These are phyloP conservation scores for Ptilonorhynchus violaceus DNA, from an alignment of 2,113 vertebrate genomes.

Conservation along the genomic window DNA sequence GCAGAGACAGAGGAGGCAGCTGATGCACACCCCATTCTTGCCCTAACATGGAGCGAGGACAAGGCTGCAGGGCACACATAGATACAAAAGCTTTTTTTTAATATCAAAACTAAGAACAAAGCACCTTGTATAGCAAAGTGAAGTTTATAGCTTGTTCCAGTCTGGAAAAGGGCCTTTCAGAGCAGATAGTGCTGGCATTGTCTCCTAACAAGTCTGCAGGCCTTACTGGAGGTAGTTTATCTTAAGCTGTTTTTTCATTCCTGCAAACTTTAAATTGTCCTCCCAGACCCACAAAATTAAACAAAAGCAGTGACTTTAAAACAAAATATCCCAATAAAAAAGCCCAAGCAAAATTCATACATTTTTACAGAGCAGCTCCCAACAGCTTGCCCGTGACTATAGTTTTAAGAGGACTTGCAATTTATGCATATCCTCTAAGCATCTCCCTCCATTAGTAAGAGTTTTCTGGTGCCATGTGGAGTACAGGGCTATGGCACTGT, in stretches of 20 bases:
- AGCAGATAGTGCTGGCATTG: not conserved
- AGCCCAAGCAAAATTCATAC: not conserved
- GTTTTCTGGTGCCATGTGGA: not conserved
- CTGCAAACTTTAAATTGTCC: not conserved
- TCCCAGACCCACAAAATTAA: not conserved
- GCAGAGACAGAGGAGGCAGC: slow-evolving; percentile 5
- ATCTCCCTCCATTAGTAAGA: not conserved
- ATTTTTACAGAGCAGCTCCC: not conserved
- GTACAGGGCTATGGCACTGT: not conserved
- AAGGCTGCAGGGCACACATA: not conserved
- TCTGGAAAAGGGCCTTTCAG: not conserved
- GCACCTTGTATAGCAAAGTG: slow-evolving; percentile 26
- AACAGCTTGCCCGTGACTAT: not conserved
- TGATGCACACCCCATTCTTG: not conserved
- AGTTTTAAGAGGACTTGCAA: not conserved
- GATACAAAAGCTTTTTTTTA: slow-evolving; percentile 7
- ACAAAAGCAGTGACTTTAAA: not conserved
- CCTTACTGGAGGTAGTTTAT: slow-evolving; percentile 15
- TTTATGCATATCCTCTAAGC: not conserved
- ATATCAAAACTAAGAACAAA: slow-evolving; percentile 17
- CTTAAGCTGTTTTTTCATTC: not conserved
- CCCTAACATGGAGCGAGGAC: slow-evolving; percentile 56
- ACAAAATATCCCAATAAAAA: not conserved
- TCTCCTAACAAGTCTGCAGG: not conserved
- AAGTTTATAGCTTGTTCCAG: not conserved